phyloP scores from a whole-genome alignment of 2,797 vertebrate genomes.

The Microctenopoma steveboyesi region DNA sequence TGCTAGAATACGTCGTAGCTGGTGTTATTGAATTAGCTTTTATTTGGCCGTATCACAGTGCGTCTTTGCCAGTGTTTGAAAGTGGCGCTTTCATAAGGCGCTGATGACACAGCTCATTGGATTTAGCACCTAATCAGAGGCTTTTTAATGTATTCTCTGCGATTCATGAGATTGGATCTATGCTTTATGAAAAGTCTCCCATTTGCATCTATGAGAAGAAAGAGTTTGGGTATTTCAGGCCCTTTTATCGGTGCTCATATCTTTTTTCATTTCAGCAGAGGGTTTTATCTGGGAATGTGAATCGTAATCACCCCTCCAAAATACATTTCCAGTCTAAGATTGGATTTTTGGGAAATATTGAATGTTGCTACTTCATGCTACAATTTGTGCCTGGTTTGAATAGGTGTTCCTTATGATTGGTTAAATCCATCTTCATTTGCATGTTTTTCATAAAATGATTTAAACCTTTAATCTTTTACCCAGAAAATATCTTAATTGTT shows the following conservation, averaged over 20 bases:
- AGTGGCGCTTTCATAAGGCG: constrained; percentile 63
- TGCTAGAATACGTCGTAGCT: constrained; percentile 32
- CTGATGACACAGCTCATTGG: constrained; percentile 71
- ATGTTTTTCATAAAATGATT: constrained; percentile 60
- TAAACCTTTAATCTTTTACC: constrained; percentile 59
- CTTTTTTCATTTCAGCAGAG: constrained; percentile 72
- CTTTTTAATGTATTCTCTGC: constrained; percentile 73
- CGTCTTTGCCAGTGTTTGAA: constrained; percentile 54
- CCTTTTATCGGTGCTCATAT: constrained; percentile 71
- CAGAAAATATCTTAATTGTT: constrained; percentile 52
- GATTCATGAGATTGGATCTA: constrained; percentile 73
- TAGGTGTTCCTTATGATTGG: constrained; percentile 49
- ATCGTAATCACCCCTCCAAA: constrained; percentile 72
- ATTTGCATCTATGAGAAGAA: constrained; percentile 73
- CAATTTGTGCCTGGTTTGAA: constrained; percentile 53
- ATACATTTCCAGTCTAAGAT: constrained; percentile 65
- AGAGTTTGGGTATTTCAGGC: constrained; percentile 63
- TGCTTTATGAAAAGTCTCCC: constrained; percentile 74
- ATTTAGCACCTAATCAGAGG: constrained; percentile 72
- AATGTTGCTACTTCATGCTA: constrained; percentile 65
- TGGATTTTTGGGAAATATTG: constrained; percentile 68
- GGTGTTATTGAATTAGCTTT: constrained; percentile 71
- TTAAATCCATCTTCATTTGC: constrained; percentile 61
- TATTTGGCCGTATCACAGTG: constrained; percentile 53
- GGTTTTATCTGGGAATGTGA: constrained; percentile 77